A percentile compares a stretch with the other conserved stretches of the same genome.
Evolutionary conservation across 2,113 vertebrate species (phyloP).

Genomic region (Varanus salvator): DNA sequence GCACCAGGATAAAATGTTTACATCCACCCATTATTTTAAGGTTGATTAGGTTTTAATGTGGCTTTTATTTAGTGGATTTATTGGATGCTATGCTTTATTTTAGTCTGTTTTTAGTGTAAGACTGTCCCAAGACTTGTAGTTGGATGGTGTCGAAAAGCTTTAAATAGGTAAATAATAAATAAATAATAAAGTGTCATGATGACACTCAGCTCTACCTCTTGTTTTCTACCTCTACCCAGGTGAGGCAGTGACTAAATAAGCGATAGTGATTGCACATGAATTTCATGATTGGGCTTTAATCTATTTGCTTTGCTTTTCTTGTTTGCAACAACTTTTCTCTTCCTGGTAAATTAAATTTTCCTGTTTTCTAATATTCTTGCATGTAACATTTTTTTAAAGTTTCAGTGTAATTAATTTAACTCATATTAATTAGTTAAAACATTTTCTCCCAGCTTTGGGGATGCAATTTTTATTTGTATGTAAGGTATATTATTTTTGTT

Average conservation of each 20-base stretch:
- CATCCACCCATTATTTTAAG: too few species aligned
- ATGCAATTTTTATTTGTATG: background rate
- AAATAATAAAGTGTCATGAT: too few species aligned
- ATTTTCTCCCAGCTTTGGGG: background rate
- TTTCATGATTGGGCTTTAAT: background rate
- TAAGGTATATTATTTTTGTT: constrained; percentile 17
- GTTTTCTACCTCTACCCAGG: background rate
- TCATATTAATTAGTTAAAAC: constrained; percentile 27
- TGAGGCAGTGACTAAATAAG: too few species aligned
- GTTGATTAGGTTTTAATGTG: too few species aligned
- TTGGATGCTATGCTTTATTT: background rate
- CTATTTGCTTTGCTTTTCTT: too few species aligned
- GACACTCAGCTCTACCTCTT: too few species aligned
- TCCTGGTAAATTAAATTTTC: background rate
- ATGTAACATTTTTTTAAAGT: constrained; percentile 24
- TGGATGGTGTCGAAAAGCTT: too few species aligned
- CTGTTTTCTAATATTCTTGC: background rate
- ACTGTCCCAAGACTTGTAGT: too few species aligned
- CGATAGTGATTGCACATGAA: background rate
- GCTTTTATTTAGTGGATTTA: too few species aligned
- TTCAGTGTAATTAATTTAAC: constrained; percentile 5
- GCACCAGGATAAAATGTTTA: too few species aligned
- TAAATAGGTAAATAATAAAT: too few species aligned
- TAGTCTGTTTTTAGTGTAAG: too few species aligned
- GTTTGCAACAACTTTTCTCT: background rate